phyloP scores from a whole-genome alignment of 2,888 invertebrate species.

The Pseudococcus viburni region DNA sequence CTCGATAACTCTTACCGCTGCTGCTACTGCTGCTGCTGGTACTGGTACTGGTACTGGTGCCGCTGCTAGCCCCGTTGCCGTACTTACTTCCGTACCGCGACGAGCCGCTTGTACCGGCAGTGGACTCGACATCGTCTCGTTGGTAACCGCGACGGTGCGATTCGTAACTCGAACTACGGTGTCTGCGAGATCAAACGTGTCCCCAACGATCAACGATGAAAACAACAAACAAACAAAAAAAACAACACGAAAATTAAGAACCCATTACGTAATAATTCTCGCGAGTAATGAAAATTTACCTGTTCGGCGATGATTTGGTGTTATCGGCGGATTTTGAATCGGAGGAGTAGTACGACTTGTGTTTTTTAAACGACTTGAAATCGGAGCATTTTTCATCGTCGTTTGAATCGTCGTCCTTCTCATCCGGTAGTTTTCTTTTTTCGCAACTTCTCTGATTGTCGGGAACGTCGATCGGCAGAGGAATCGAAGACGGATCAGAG shows the following conservation, averaged over 20 bases:
- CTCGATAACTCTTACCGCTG: slow-evolving; percentile 34
- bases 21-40: background rate
- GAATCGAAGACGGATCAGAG: slow-evolving; percentile 59
- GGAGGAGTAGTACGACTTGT: slow-evolving; percentile 36
- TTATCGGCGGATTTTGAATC: background rate
- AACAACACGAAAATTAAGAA: background rate
- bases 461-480: slow-evolving; percentile 13
- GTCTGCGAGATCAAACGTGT: slow-evolving; percentile 1
- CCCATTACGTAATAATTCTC: too few species aligned
- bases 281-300: slow-evolving; percentile 27
- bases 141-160: slow-evolving; percentile 46
- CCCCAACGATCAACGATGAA: too few species aligned
- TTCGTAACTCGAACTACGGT: slow-evolving; percentile 57
- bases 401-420: background rate
- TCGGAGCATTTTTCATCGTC: background rate
- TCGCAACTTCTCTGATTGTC: background rate
- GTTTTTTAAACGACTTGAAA: slow-evolving; percentile 1
- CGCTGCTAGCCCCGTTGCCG: background rate
- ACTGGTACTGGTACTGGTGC: background rate
- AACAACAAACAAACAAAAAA: background rate
- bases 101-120: background rate
- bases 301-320: slow-evolving; percentile 40
- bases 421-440: slow-evolving; percentile 27
- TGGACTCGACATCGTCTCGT: slow-evolving; percentile 43
- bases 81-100: slow-evolving; percentile 13